Base-by-base conservation (phyloP, 2,797 vertebrate species). In the Melanotaenia pygmaea region DNA sequence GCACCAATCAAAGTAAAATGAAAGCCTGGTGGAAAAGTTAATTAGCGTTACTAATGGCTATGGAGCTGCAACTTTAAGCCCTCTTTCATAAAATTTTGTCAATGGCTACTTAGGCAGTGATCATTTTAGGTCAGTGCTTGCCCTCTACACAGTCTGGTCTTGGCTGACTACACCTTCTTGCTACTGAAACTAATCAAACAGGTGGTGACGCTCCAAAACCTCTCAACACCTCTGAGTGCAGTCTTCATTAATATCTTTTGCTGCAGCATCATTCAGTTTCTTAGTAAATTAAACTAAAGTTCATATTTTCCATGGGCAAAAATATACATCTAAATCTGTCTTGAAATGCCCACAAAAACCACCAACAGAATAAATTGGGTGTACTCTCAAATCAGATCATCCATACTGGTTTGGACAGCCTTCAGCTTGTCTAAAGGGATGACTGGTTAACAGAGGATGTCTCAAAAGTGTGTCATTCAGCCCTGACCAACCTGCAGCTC, bases 61-160 rank as follows among this genome's bases (percentile, higher is more conserved):
- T 60, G 62, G 56, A 78, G 59, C 63, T 3, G 58, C 34, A 72
- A 40, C 53, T 82, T 83, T 80, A 72, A 86, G 75, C 20, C 24
- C 62, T 71, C 43, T 88, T 88, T 34, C 85, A 76, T 38, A 7
- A 65, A 64, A 80, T 88, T 88, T 82, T 82, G 79, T 89, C 87
- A 88, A 5, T 58, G 69, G 45, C 14, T 70, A 61, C 37, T 76
- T 59, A 45, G 67, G 73, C 53, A 75, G 43, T 62, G 68, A 77
- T 75, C 59, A 54, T 62, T 76, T 87, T 76, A 68, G 62, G 54
- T 24, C 66, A 30, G 40, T 18, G 64, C 26, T 50, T 18, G 24
- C 43, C 58, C 72, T 70, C 60, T 53, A 67, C 67, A 70, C 22
- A 0, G 40, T 26, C 60, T 64, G 68, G 30, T 40, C 70, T 72